Evolutionary conservation across 2,113 vertebrate genomes (phyloP), one percentile per base, ranked within the genome.

Genomic region (Stegastes partitus): DNA sequence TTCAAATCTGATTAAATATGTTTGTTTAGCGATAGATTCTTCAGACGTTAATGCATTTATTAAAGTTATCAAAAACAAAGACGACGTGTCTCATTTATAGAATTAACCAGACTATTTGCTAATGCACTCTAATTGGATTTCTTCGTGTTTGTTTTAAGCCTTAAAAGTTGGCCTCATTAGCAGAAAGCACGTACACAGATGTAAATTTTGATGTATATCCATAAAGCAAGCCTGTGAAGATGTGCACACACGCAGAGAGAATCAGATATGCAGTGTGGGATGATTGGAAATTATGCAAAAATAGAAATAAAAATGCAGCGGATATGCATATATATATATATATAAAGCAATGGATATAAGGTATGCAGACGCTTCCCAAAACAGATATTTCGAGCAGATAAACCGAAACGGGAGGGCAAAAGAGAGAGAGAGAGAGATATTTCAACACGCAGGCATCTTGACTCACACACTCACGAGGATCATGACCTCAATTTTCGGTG

Each of bases 401-500:
- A 65, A 78, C 53, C 62, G 56, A 80, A 77, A 80, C 7, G 2
- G 67, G 23, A 58, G 58, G 54, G 45, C 53, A 66, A 68, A 57
- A 64, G 50, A 59, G 22, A 68, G 51, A 83, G 55, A 68, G 47
- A 56, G 26, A 69, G 59, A 85, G 74, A 90, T 62, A 84, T 87
- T 83, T 74, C 87, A 81, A 67, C 70, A 65, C 39, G 22, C 77
- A 81, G 67, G 76, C 71, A 77, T 88, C 86, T 86, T 75, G 83
- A 87, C 92, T 91, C 90, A 81, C 85, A 82, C 22, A 87, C 87
- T 89, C 87, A 77, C 62, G 57, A 78, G 90, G 94, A 86, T 92
- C 91, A 54, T 80, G 86, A 94, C 93, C 93, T 93, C 92, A 90
- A 94, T 94, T 92, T 93, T 89, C 91, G 65, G 83, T 45, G 83